phyloP scores from a whole-genome alignment of 2,113 vertebrate species.

The Phalacrocorax carbo region DNA sequence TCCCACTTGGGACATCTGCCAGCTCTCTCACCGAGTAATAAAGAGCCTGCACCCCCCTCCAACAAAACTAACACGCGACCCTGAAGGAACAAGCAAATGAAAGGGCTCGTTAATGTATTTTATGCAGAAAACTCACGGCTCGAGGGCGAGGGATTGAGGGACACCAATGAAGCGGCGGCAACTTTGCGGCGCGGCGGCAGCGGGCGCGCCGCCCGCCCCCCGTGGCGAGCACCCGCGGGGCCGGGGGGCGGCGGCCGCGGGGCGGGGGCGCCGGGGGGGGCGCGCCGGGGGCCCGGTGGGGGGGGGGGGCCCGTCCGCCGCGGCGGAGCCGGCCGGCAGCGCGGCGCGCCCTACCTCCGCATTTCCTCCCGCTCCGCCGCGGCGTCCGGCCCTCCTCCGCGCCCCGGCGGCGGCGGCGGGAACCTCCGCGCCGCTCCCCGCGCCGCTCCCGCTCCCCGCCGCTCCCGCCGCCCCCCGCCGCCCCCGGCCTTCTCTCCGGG shows the following conservation, averaged over 20 bases:
- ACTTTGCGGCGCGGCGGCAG: neutral
- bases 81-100: slow-evolving; percentile 68
- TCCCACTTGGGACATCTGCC: slow-evolving; percentile 92
- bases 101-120: slow-evolving; percentile 23
- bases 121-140: slow-evolving; percentile 13
- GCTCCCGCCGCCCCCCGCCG: neutral
- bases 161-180: neutral
- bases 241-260: neutral
- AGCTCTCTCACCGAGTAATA: slow-evolving; percentile 68
- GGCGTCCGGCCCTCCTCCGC: no score
- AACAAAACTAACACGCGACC: slow-evolving; percentile 69
- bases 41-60: slow-evolving; percentile 37
- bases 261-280: no score
- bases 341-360: no score
- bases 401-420: no score
- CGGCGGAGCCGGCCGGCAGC: no score
- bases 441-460: neutral
- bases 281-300: no score
- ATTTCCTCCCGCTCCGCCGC: no score
- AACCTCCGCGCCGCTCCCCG: no score
- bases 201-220: slow-evolving; percentile 15
- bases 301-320: no score
- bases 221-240: neutral
- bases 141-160: neutral
- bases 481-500: neutral